Conservation (phyloP, 2,888 invertebrate genomes). For the Epinotia bilunana region DNA sequence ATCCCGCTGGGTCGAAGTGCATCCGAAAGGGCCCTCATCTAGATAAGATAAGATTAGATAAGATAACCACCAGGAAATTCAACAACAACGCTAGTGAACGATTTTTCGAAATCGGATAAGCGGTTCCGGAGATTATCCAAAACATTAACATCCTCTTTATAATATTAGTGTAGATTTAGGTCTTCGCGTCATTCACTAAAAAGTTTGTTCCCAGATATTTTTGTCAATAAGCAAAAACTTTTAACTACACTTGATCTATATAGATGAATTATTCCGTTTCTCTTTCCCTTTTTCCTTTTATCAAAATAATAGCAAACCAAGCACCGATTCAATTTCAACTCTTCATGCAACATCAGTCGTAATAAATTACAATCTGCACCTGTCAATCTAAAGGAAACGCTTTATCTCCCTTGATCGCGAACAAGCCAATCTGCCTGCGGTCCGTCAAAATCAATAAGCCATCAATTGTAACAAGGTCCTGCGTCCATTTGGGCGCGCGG, state of each 20-base stretch:
- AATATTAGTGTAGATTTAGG: too few species aligned
- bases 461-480: constrained; percentile 42
- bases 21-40: too few species aligned
- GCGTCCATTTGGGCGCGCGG: constrained; percentile 29
- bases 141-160: too few species aligned
- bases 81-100: too few species aligned
- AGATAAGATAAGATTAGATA: too few species aligned
- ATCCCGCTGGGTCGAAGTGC: too few species aligned
- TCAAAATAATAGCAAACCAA: background rate
- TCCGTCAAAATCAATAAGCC: constrained; percentile 42
- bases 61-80: too few species aligned
- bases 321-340: background rate
- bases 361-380: background rate
- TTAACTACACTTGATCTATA: background rate
- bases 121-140: too few species aligned
- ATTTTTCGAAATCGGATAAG: too few species aligned
- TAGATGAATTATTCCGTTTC: too few species aligned
- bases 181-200: too few species aligned
- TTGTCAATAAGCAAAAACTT: background rate
- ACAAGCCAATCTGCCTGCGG: constrained; percentile 32
- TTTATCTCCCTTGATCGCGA: constrained; percentile 13
- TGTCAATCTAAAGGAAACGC: constrained; percentile 16
- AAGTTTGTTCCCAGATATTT: too few species aligned
- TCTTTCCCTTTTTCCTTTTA: background rate
- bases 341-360: background rate